These are phyloP conservation scores for Lutjanus campechanus DNA, from an alignment of 2,797 vertebrate species.

Conservation along the genomic window DNA sequence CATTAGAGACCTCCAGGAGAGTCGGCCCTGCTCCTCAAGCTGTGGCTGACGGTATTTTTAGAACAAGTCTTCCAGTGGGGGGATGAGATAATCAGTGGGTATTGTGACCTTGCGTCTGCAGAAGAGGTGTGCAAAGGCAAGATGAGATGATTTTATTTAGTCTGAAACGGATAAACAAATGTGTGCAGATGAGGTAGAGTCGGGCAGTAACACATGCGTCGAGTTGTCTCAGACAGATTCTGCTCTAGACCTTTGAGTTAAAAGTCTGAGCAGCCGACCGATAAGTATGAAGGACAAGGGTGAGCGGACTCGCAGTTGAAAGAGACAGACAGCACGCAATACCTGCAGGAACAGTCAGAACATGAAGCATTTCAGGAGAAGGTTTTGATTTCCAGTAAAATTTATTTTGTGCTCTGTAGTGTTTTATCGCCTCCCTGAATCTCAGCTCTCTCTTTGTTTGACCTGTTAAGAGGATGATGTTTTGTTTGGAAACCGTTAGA, in stretches of 20 bases:
- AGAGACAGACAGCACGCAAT: constrained; percentile 15
- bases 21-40: constrained; percentile 40
- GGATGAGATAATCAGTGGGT: constrained; percentile 53
- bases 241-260: constrained; percentile 37
- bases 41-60: constrained; percentile 59
- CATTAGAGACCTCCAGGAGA: constrained; percentile 70
- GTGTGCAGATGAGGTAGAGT: constrained; percentile 25
- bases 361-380: background rate
- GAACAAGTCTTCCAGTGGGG: constrained; percentile 27
- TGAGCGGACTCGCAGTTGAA: constrained; percentile 22
- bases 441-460: constrained; percentile 8
- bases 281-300: constrained; percentile 42
- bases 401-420: background rate
- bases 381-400: constrained; percentile 36
- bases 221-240: constrained; percentile 39
- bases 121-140: constrained; percentile 27
- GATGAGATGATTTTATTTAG: constrained; percentile 23
- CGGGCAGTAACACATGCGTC: constrained; percentile 14
- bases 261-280: constrained; percentile 29
- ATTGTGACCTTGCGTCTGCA: constrained; percentile 53
- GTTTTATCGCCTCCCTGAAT: constrained; percentile 13
- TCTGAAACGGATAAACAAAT: constrained; percentile 48
- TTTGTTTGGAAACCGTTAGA: constrained; percentile 31
- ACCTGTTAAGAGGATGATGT: constrained; percentile 24
- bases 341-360: background rate